These are phyloP conservation scores for Galleria mellonella DNA, from an alignment of 1,140 invertebrate genomes.

Conservation along the genomic window DNA sequence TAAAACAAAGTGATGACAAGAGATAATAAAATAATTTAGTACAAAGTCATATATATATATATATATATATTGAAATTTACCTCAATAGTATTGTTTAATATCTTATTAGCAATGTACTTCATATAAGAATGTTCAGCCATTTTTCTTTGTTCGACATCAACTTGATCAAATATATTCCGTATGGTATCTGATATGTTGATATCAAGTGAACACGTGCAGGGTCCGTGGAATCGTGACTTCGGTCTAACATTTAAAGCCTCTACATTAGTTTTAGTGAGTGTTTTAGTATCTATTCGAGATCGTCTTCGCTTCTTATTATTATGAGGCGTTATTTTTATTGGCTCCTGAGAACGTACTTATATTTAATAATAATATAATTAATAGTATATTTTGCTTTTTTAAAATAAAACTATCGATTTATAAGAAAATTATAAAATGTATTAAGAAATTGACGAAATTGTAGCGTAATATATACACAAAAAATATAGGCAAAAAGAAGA, in stretches of 20 bases:
- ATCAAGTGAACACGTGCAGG: conserved; percentile 57
- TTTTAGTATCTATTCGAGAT: conserved; percentile 28
- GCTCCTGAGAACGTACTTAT: conserved; percentile 26
- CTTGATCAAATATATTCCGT: conserved; percentile 61
- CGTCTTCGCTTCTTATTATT: conserved; percentile 33
- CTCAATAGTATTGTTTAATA: conserved; percentile 41
- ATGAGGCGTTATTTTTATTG: conserved; percentile 22
- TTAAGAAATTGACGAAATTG: too few relatives aligned
- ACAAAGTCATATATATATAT: too few relatives aligned
- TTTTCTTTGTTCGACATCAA: conserved; percentile 51
- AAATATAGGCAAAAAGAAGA: too few relatives aligned
- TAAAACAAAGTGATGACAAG: too few relatives aligned
- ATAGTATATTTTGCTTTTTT: neutral
- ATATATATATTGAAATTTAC: conserved; percentile 28
- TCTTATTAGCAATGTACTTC: conserved; percentile 57
- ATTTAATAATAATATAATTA: conserved; percentile 5
- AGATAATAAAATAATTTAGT: too few relatives aligned
- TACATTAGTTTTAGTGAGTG: conserved; percentile 49
- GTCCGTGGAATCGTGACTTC: conserved; percentile 30
- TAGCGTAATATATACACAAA: too few relatives aligned
- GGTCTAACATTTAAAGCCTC: conserved; percentile 54
- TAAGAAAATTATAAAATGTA: too few relatives aligned
- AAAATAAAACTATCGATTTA: too few relatives aligned
- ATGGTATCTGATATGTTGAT: conserved; percentile 57
- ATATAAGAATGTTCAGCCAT: conserved; percentile 51